These are phyloP conservation scores for Frankliniella intonsa DNA, from an alignment of 2,888 invertebrate genomes.

Conservation along the genomic window DNA sequence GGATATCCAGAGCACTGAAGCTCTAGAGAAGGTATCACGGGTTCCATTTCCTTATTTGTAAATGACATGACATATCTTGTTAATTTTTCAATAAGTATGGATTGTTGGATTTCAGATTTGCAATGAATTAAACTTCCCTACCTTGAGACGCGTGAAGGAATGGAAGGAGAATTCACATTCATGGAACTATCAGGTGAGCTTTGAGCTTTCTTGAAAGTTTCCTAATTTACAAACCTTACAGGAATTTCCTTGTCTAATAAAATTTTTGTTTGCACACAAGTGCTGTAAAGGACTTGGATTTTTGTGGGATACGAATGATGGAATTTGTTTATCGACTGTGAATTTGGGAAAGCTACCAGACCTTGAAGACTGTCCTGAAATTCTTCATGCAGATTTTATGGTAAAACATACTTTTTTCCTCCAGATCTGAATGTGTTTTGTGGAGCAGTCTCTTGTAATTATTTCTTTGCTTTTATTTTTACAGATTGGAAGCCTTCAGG, in stretches of 20 bases:
- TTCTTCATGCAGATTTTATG: slow-evolving; percentile 38
- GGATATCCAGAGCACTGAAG: slow-evolving; percentile 62
- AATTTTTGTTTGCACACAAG: slow-evolving; percentile 41
- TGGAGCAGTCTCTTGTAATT: background rate
- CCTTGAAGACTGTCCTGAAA: slow-evolving; percentile 38
- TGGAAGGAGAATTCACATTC: slow-evolving; percentile 60
- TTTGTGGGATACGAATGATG: slow-evolving; percentile 48
- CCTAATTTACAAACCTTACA: background rate
- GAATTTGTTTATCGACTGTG: slow-evolving; percentile 38
- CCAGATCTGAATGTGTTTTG: background rate
- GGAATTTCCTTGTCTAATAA: background rate
- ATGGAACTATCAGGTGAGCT: slow-evolving; percentile 51
- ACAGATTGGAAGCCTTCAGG: slow-evolving; percentile 39
- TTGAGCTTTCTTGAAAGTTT: background rate
- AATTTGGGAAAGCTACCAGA: slow-evolving; percentile 34
- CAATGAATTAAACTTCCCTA: slow-evolving; percentile 63
- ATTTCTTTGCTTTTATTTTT: slow-evolving; percentile 28
- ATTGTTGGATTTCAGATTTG: slow-evolving; percentile 48
- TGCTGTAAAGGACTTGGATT: slow-evolving; percentile 45
- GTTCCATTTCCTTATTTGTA: background rate
- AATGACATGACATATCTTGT: background rate
- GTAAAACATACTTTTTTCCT: background rate
- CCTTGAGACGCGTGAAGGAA: slow-evolving; percentile 57
- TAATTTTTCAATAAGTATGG: background rate
- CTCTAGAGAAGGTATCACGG: slow-evolving; percentile 57